Conservation (phyloP, 2,797 vertebrate species). For the Oreochromis mossambicus region DNA sequence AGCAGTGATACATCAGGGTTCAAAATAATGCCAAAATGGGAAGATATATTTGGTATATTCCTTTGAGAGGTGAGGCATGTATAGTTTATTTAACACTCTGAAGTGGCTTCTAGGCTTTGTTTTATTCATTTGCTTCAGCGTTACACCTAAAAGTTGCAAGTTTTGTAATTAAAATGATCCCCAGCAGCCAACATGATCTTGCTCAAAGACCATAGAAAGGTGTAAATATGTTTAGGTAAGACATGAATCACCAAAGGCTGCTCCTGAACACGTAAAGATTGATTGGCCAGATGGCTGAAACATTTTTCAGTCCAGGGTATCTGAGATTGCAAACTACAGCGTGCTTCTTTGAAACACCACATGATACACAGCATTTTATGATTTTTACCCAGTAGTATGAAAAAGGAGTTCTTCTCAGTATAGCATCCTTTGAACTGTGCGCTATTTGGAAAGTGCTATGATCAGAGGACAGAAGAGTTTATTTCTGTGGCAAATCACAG, state of each 20-base stretch:
- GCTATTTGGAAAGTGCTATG: slow-evolving; percentile 24
- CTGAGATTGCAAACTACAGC: not conserved
- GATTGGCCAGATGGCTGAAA: not conserved
- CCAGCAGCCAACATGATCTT: not conserved
- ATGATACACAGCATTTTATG: slow-evolving; percentile 4
- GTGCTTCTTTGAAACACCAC: not conserved
- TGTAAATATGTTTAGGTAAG: slow-evolving; percentile 38
- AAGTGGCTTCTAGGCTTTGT: not conserved
- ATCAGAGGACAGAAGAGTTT: slow-evolving; percentile 32
- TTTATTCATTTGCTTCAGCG: not conserved
- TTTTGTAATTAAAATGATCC: not conserved
- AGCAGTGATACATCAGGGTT: not conserved
- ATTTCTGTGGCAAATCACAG: slow-evolving; percentile 40
- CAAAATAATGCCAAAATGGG: not conserved
- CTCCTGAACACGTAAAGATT: not conserved
- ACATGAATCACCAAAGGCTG: slow-evolving; percentile 43
- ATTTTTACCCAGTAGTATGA: not conserved
- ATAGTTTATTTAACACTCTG: not conserved
- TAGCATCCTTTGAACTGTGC: slow-evolving; percentile 35
- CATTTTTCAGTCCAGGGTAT: not conserved
- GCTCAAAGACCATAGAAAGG: not conserved
- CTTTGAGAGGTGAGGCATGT: not conserved
- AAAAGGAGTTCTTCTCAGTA: slow-evolving; percentile 11
- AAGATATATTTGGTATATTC: not conserved
- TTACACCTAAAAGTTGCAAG: not conserved